Percentiles rank a stretch among this genome's conserved stretches.
Conservation (phyloP, 2,797 vertebrate species). For the Sebastes diploproa region DNA sequence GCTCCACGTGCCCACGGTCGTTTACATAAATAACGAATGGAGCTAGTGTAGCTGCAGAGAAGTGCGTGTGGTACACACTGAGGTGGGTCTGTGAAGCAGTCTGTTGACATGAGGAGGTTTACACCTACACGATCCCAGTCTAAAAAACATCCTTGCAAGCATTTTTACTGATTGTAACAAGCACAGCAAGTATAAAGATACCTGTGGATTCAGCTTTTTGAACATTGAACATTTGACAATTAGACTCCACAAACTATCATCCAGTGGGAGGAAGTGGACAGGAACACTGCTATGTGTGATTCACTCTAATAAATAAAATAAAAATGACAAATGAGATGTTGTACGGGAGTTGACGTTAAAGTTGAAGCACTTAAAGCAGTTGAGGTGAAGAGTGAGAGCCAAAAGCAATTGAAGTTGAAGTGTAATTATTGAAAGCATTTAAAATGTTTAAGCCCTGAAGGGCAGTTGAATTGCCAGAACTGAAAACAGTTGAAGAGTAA, state of each 20-base stretch:
- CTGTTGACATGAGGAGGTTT: constrained; percentile 9
- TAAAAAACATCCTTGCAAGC: background rate
- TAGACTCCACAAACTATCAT: background rate
- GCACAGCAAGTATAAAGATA: background rate
- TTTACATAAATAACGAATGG: constrained; percentile 36
- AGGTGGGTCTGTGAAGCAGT: background rate
- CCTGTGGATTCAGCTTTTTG: no score
- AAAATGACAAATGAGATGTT: background rate
- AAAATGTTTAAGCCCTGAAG: background rate
- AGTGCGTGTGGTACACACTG: constrained; percentile 11
- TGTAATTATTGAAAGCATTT: background rate
- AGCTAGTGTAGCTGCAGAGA: constrained; percentile 17
- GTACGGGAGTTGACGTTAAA: background rate
- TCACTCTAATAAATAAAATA: background rate
- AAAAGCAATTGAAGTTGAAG: background rate
- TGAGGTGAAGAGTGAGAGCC: background rate
- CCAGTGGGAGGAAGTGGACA: background rate
- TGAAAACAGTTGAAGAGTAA: background rate
- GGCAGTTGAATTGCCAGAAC: background rate
- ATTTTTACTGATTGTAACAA: background rate
- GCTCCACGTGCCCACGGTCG: constrained; percentile 19
- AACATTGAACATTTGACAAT: no score
- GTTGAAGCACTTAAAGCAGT: background rate
- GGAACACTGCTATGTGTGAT: background rate
- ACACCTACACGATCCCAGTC: background rate